Evolutionary conservation across 2,797 vertebrate species (phyloP), one percentile per base, ranked within the genome.

Genomic region (Eulemur mongoz): DNA sequence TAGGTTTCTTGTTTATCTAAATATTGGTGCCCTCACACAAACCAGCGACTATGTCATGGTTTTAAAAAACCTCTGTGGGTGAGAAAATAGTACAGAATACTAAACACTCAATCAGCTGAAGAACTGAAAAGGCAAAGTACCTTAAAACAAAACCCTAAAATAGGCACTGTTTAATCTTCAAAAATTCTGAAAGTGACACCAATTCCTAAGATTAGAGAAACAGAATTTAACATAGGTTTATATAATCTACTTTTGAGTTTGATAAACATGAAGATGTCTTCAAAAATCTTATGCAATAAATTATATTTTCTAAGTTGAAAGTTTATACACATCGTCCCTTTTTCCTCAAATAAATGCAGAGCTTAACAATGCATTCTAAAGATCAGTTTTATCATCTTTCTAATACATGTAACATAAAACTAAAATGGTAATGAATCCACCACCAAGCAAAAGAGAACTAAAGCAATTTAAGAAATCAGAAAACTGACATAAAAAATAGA

Each of bases 11-110:
- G 23, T 86, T 90, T 79, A 70, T 90, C n/a, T 90, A 95, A 80
- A 95, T 83, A 91, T 32, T 85, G n/a, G 25, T 90, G 82, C 12
- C 91, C 96, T 95, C 35, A 89, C 20, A 93, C 38, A 97, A 92
- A 45, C 38, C 22, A 75, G 63, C 1, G 32, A 76, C 43, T 95
- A 81, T 25, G 27, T 25, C 38, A 82, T 18, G 4, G n/a, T 59
- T 88, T 87, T 89, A 95, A 97, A 72, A 97, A 85, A 59, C 0
- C 15, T 88, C 27, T 1, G 0, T 10, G 11, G 27, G 32, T 50
- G 72, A 97, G 89, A 52, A 78, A 97, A 83, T 7, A 12, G 30
- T 57, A 65, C 3, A 43, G 59, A 97, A 97, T 76, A 78, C 2
- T 1, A 94, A 97, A 54, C 22, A 18, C 32, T 95, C 30, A 72